Evolutionary conservation across 2,797 vertebrate species (phyloP).

Genomic region (Lutjanus argentimaculatus): DNA sequence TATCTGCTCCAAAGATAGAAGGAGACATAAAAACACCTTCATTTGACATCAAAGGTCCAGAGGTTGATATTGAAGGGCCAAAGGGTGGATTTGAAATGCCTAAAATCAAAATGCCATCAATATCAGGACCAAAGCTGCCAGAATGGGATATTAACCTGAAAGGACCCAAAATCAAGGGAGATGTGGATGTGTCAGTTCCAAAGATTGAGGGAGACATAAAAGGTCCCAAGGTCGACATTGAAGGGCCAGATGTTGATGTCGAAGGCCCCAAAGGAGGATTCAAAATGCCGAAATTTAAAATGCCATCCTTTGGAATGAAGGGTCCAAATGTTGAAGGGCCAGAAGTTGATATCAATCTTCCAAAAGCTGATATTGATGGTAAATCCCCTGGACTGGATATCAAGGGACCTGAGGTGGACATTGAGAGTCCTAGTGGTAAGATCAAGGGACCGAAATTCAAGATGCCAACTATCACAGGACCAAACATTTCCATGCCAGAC

Average conservation of each 20-base stretch:
- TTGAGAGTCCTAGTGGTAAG: slow-evolving; percentile 12
- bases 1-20: not conserved
- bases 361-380: slow-evolving; percentile 36
- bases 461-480: slow-evolving; percentile 29
- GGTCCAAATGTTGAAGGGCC: not conserved
- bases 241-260: slow-evolving; percentile 24
- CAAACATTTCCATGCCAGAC: slow-evolving; percentile 24
- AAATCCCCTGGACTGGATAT: slow-evolving; percentile 27
- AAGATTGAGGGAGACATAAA: slow-evolving; percentile 17
- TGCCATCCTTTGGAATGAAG: slow-evolving; percentile 66
- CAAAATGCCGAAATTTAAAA: not conserved
- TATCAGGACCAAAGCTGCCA: slow-evolving; percentile 17
- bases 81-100: slow-evolving; percentile 5
- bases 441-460: slow-evolving; percentile 34
- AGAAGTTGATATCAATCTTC: slow-evolving; percentile 4
- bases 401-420: not conserved
- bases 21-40: not conserved
- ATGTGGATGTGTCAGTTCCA: slow-evolving; percentile 17
- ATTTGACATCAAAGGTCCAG: not conserved
- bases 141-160: slow-evolving; percentile 28
- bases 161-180: slow-evolving; percentile 72
- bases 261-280: not conserved
- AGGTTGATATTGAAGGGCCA: not conserved
- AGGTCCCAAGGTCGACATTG: not conserved
- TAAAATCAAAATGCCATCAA: not conserved